Evolutionary conservation across 2,113 vertebrate species (phyloP).

Genomic region (Lontra canadensis): DNA sequence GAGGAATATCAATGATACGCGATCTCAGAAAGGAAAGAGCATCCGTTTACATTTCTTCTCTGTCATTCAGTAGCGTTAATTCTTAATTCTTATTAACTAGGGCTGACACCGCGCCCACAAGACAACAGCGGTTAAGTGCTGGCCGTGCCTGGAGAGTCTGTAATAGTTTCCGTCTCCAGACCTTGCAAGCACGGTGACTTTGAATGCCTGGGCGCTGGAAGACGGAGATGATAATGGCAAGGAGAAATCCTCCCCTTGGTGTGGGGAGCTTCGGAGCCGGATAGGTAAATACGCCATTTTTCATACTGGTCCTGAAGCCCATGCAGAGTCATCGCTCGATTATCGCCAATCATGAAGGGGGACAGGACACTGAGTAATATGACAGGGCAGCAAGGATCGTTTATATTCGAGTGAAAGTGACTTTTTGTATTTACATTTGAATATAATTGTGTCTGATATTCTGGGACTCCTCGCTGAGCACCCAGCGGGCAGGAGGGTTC

Average conservation of each 20-base stretch:
- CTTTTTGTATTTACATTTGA: constrained; percentile 63
- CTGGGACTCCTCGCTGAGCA: constrained; percentile 23
- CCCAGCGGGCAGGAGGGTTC: constrained; percentile 5
- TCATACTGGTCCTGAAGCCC: not conserved
- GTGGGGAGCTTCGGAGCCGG: not conserved
- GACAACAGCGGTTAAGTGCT: not conserved
- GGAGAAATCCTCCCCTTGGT: not conserved
- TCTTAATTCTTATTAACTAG: not conserved
- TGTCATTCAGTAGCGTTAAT: not conserved
- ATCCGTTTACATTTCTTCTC: not conserved
- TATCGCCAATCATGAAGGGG: constrained; percentile 50
- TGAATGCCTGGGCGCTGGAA: not conserved
- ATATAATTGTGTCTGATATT: constrained; percentile 56
- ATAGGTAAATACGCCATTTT: constrained; percentile 8
- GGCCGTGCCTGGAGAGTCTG: accelerated
- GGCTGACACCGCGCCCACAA: not conserved
- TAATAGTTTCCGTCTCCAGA: not conserved
- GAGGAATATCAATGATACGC: not conserved
- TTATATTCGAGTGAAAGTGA: constrained; percentile 49
- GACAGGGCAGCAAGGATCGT: constrained; percentile 57
- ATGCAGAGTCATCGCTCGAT: not conserved
- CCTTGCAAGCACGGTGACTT: not conserved
- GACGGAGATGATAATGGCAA: not conserved
- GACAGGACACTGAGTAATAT: not conserved
- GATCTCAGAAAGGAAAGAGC: not conserved